phyloP scores from a whole-genome alignment of 2,797 vertebrate genomes.

The Xenopus petersii region DNA sequence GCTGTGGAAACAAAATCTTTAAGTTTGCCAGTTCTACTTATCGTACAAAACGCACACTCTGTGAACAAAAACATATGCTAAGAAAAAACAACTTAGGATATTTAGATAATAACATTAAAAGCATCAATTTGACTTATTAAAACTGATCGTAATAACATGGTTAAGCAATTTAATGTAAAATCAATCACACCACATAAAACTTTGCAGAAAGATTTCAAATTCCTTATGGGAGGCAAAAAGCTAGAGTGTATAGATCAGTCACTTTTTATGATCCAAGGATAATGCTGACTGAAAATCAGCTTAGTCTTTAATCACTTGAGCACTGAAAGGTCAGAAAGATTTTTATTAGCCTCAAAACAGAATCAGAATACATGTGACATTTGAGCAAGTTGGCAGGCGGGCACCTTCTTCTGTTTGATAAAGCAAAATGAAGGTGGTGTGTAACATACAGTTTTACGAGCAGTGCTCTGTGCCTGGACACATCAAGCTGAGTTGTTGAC shows the following conservation, averaged over 20 bases:
- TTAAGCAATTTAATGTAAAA: too few species aligned
- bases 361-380: constrained; percentile 13
- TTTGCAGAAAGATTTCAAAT: too few species aligned
- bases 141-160: too few species aligned
- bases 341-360: constrained; percentile 23
- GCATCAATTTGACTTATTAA: too few species aligned
- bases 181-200: too few species aligned
- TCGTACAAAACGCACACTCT: too few species aligned
- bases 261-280: constrained; percentile 26
- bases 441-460: constrained; percentile 22
- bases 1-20: too few species aligned
- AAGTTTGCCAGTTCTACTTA: too few species aligned
- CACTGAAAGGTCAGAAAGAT: constrained; percentile 37
- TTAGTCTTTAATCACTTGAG: constrained; percentile 22
- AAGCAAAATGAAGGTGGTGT: constrained; percentile 14
- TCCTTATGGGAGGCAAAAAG: too few species aligned
- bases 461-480: constrained; percentile 28
- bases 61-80: too few species aligned
- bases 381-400: constrained; percentile 13
- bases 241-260: constrained; percentile 1
- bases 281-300: constrained; percentile 5
- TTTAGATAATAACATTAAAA: too few species aligned
- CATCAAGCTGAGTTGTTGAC: constrained; percentile 38
- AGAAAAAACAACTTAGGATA: too few species aligned
- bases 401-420: constrained; percentile 4